A percentile compares a stretch with the other conserved stretches of the same genome.
These are phyloP conservation scores for Chydorus sphaericus DNA, from an alignment of 2,888 invertebrate genomes.

Conservation along the genomic window DNA sequence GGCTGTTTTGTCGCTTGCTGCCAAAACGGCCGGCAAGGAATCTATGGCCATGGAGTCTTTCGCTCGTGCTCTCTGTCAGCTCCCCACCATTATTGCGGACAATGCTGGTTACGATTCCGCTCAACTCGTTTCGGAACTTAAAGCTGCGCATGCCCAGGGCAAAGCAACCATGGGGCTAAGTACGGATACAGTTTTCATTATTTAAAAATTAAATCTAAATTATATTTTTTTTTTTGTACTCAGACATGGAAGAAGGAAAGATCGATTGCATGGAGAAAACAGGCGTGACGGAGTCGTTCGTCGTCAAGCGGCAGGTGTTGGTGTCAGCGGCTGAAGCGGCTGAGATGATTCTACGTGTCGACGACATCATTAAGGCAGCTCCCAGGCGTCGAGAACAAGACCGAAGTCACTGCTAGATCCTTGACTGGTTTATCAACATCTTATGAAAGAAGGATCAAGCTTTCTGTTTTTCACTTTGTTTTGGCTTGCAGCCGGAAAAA, in stretches of 20 bases:
- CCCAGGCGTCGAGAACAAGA: slow-evolving; percentile 77
- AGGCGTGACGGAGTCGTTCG: slow-evolving; percentile 92
- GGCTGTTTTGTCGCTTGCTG: slow-evolving; percentile 67
- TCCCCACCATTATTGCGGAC: slow-evolving; percentile 93
- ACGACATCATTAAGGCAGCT: slow-evolving; percentile 86
- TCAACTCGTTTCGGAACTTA: slow-evolving; percentile 75
- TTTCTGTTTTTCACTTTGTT: no score
- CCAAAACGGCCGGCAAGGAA: slow-evolving; percentile 88
- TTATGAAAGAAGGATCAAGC: no score
- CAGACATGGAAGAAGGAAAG: slow-evolving; percentile 77
- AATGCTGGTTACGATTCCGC: slow-evolving; percentile 98
- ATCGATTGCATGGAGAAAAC: slow-evolving; percentile 78
- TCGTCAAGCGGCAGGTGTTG: slow-evolving; percentile 90
- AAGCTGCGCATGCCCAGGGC: slow-evolving; percentile 78
- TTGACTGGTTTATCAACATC: no score
- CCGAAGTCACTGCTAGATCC: slow-evolving; percentile 57
- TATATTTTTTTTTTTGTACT: slow-evolving; percentile 16
- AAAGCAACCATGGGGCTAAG: slow-evolving; percentile 60
- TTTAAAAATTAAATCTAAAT: background rate
- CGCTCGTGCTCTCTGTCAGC: slow-evolving; percentile 61
- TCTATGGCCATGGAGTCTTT: slow-evolving; percentile 93
- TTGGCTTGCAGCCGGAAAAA: no score
- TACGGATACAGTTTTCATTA: slow-evolving; percentile 30
- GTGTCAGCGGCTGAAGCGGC: slow-evolving; percentile 91
- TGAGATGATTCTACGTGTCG: slow-evolving; percentile 96